Base-by-base conservation (phyloP, 2,888 invertebrate genomes). In the Esperia sulphurella region DNA sequence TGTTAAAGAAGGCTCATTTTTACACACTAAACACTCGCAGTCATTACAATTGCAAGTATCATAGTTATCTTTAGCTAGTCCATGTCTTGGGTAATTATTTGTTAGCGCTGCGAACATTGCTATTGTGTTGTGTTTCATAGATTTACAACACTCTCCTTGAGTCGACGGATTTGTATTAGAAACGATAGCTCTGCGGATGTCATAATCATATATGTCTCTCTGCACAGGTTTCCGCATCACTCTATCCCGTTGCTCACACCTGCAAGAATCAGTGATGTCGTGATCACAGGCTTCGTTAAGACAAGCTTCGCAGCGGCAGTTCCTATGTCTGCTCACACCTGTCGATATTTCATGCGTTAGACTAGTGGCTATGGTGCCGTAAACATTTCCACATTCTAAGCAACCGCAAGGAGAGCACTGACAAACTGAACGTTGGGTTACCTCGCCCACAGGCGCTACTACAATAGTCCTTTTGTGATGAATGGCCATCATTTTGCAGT, bases 341-440 rank as follows among this genome's bases (percentile, higher is more conserved):
- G 75, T 76, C 5, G 75, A 70, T 51, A 66, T 68, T 51, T 81
- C 75, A 14, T 60, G 73, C 40, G 59, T 64, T 39, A 39, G 8
- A n/a, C 9, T 66, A 3, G 69, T 54, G n/a, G 65, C 41, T 39
- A 63, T 47, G n/a, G 66, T 52, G 6, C 47, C 51, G 37, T 55
- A 62, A 40, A 54, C 56, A 14, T 59, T 65, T 1, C 54, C 52
- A 48, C 83, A 82, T 45, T 75, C 61, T 29, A 57, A 55, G 48
- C 83, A 84, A 31, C 73, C 68, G 53, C 83, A 83, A 2, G 81
- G 76, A 7, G 64, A 53, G 53, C 82, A 84, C n/a, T 63, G 50
- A 45, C 83, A 83, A 4, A 43, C 30, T 31, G 53, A 54, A 12
- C 54, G 60, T 33, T 57, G 59, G 6, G 48, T 47, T 42, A 60